A percentile compares a stretch with the other conserved stretches of the same genome.
Evolutionary conservation across 2,797 vertebrate species (phyloP).

Genomic region (Chrosomus eos): DNA sequence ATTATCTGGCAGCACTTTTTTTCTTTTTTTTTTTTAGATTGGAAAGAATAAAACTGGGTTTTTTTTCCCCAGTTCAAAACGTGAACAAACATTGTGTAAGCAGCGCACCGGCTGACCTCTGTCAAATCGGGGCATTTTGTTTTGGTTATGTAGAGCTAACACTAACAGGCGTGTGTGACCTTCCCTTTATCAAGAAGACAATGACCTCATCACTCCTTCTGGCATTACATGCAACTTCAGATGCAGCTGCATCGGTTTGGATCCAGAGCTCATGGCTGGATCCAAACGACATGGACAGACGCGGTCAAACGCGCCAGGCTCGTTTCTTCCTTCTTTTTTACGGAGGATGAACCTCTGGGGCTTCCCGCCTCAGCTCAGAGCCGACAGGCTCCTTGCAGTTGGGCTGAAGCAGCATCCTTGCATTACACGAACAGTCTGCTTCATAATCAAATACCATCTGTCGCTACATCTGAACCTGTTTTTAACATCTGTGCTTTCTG

Average conservation of each 20-base stretch:
- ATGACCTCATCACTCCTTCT: conserved; percentile 57
- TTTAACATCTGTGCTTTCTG: conserved; percentile 95
- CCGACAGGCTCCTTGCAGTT: conserved; percentile 86
- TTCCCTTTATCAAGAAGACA: conserved; percentile 56
- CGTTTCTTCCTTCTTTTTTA: conserved; percentile 41
- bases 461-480: conserved; percentile 97
- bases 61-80: background rate
- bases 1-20: background rate
- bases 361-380: conserved; percentile 69
- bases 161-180: conserved; percentile 51
- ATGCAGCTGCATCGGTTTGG: conserved; percentile 57
- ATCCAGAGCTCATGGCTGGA: conserved; percentile 41
- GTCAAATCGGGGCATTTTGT: conserved; percentile 44
- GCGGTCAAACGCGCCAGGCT: background rate
- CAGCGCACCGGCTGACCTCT: conserved; percentile 25
- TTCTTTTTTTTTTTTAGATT: background rate
- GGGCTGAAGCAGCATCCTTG: conserved; percentile 91
- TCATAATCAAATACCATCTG: conserved; percentile 99
- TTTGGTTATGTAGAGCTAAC: conserved; percentile 50
- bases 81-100: background rate
- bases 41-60: background rate
- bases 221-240: conserved; percentile 51
- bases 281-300: conserved; percentile 14
- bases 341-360: conserved; percentile 54
- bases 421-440: conserved; percentile 99